These are phyloP conservation scores for Homalodisca vitripennis DNA, from an alignment of 1,140 invertebrate genomes.

Conservation along the genomic window DNA sequence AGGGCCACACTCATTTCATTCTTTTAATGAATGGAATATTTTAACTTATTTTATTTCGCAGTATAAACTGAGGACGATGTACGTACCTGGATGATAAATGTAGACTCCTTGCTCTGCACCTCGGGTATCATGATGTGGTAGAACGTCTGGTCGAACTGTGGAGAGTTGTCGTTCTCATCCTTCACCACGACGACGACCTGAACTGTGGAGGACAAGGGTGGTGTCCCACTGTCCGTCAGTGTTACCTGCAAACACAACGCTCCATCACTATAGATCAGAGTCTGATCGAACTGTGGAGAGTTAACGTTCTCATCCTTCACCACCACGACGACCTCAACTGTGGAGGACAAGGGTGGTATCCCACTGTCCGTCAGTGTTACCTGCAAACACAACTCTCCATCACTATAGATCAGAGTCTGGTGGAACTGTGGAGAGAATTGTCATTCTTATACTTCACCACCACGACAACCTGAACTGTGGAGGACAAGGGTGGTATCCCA, in stretches of 20 bases:
- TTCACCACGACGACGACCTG: slow-evolving; percentile 78
- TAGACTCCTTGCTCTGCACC: not conserved
- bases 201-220: slow-evolving; percentile 71
- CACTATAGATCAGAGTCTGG: too few species aligned
- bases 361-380: not conserved
- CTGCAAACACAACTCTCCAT: slow-evolving; percentile 21
- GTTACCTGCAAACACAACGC: slow-evolving; percentile 72
- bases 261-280: too few species aligned
- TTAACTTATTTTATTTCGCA: too few species aligned
- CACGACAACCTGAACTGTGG: too few species aligned
- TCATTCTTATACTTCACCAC: not conserved
- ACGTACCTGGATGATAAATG: slow-evolving; percentile 30
- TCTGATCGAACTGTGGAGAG: too few species aligned
- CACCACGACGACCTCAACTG: too few species aligned
- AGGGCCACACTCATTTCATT: too few species aligned
- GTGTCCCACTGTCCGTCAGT: slow-evolving; percentile 73
- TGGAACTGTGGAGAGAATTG: slow-evolving; percentile 9
- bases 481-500: not conserved
- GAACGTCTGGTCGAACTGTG: slow-evolving; percentile 76
- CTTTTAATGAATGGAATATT: too few species aligned
- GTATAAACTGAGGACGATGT: too few species aligned
- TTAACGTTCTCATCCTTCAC: too few species aligned
- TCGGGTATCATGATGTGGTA: slow-evolving; percentile 76
- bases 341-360: too few species aligned
- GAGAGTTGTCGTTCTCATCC: slow-evolving; percentile 91